Evolutionary conservation across 53 echinoderm and acorn worm species (phyloP), one percentile per base, ranked within the genome.

Genomic region (Holothuria scabra): DNA sequence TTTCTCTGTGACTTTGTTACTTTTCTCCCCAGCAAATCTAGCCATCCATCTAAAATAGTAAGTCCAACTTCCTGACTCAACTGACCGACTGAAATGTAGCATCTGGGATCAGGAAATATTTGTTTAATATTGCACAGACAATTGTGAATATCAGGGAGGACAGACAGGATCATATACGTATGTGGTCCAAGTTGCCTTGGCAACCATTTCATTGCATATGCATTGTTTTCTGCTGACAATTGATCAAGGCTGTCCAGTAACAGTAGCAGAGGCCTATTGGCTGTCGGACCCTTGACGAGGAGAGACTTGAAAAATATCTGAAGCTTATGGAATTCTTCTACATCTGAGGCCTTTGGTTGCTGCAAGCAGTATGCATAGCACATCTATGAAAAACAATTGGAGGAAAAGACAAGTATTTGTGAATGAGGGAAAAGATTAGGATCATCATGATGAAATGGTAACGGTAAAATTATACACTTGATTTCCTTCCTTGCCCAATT

Each of bases 211-310:
- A 95, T 85, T 48, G 91, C 81, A 38, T 93, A 90, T n/a, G 95
- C 93, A 60, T 93, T 92, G 74, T 95, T 93, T 33, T 84, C 89
- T 11, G 89, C 20, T 18, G 80, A 80, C 19, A 95, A 87, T 76
- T 95, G 95, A 60, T 95, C 95, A n/a, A 95, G 76, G 55, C 95
- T 95, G 80, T 95, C 95, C 12, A 95, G 74, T 29, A 95, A 60
- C 20, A 95, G 79, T 25, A 95, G 46, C 33, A 95, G 64, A 0
- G 93, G 95, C 48, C 78, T 88, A 8, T 91, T 68, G 19, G 66
- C 65, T 12, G 86, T 84, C 19, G 93, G 93, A 1, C 89, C 78
- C 0, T 56, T 84, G 0, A 59, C 41, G 5, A 95, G 46, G 19
- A 95, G 81, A 13, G 57, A 80, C 56, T 90, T 88, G 79, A 95